These are phyloP conservation scores for Formica selysi DNA, from an alignment of 1,140 invertebrate species.

Conservation along the genomic window DNA sequence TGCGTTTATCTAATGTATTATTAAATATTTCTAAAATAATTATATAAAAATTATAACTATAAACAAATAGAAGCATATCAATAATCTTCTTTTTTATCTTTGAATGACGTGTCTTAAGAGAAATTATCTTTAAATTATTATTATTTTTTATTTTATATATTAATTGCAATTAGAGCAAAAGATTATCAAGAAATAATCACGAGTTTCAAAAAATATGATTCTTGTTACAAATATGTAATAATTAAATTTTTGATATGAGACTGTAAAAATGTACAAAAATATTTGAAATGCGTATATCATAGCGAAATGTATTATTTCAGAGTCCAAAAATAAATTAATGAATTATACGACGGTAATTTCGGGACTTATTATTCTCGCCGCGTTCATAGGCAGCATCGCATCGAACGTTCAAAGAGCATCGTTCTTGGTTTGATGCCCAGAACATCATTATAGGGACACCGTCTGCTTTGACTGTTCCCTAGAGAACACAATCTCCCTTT, in stretches of 20 bases:
- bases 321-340: background rate
- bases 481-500: slow-evolving; percentile 85
- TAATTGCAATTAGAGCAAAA: background rate
- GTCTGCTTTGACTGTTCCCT: slow-evolving; percentile 85
- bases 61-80: background rate
- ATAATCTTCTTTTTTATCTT: background rate
- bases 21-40: background rate
- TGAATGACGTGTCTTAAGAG: background rate
- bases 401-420: slow-evolving; percentile 77
- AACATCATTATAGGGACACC: slow-evolving; percentile 83
- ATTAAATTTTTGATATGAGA: slow-evolving; percentile 25
- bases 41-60: background rate
- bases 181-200: background rate
- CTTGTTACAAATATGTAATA: background rate
- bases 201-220: background rate
- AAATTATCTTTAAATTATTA: background rate
- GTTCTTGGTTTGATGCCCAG: slow-evolving; percentile 83
- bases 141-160: background rate
- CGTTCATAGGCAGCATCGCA: slow-evolving; percentile 46
- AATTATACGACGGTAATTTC: background rate
- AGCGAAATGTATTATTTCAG: background rate
- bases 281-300: background rate
- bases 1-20: background rate
- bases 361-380: background rate
- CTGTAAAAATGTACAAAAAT: background rate